Evolutionary conservation across 2,113 vertebrate species (phyloP).

Genomic region (Cephalopholis sonnerati): DNA sequence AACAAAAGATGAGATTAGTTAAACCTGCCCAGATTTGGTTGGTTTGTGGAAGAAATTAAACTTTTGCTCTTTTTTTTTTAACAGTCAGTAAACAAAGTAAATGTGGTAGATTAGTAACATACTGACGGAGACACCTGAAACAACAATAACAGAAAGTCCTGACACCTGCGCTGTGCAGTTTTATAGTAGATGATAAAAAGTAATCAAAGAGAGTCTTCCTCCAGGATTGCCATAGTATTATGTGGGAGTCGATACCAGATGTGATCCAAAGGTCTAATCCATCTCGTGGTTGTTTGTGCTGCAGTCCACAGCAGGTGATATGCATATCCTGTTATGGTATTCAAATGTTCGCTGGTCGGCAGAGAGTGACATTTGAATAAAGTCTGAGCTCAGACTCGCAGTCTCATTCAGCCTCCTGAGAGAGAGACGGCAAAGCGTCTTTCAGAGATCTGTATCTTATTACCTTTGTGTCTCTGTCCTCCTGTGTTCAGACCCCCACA

Average conservation of each 20-base stretch:
- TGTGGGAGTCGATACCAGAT: neutral
- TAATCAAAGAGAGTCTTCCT: neutral
- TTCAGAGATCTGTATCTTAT: neutral
- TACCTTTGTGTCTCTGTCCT: neutral
- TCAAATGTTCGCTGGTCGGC: slow-evolving; percentile 52
- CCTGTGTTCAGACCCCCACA: neutral
- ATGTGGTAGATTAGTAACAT: neutral
- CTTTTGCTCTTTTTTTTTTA: neutral
- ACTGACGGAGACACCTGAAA: neutral
- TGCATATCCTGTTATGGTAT: slow-evolving; percentile 58
- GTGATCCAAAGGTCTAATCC: neutral
- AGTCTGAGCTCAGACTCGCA: neutral
- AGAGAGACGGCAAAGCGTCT: slow-evolving; percentile 26
- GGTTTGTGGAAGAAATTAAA: no score
- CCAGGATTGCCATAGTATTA: neutral
- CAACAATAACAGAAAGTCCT: neutral
- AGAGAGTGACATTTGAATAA: slow-evolving; percentile 66
- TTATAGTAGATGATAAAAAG: neutral
- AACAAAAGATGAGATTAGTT: neutral
- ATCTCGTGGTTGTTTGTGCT: neutral
- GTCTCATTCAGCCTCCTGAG: slow-evolving; percentile 1
- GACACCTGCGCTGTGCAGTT: neutral
- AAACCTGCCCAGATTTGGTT: neutral
- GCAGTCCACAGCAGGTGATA: slow-evolving; percentile 19
- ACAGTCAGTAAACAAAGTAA: neutral